Percentiles rank a stretch among this genome's conserved stretches.
Evolutionary conservation across 2,797 vertebrate species (phyloP).

Genomic region (Clamator glandarius): DNA sequence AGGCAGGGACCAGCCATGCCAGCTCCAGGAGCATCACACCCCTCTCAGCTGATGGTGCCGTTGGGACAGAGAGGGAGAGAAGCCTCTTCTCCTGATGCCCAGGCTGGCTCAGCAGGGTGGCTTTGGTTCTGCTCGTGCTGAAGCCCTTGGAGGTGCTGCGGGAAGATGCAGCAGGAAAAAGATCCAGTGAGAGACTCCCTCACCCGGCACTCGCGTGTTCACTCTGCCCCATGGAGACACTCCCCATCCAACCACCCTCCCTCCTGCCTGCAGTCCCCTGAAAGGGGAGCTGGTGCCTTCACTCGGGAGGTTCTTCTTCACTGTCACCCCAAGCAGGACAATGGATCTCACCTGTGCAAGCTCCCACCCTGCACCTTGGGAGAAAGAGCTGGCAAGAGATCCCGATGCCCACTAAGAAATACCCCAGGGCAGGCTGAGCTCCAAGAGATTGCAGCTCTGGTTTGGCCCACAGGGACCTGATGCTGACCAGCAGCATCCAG

Average conservation of each 20-base stretch:
- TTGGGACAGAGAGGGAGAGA: neutral
- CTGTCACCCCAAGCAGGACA: neutral
- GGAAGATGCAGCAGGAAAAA: neutral
- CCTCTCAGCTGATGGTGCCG: neutral
- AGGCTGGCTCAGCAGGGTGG: neutral
- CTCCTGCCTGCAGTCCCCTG: neutral
- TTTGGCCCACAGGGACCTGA: neutral
- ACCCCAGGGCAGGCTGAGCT: neutral
- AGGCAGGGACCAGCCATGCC: neutral
- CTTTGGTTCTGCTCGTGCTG: accelerated
- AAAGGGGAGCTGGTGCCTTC: too few relatives aligned
- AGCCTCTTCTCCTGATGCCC: neutral
- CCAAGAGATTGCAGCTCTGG: neutral
- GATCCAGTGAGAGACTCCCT: neutral
- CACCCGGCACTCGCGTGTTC: accelerated
- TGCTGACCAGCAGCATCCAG: neutral
- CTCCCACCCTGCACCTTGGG: neutral
- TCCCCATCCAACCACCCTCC: neutral
- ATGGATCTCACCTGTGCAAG: neutral
- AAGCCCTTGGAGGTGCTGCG: neutral
- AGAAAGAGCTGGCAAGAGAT: neutral
- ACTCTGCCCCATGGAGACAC: neutral
- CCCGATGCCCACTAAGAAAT: neutral
- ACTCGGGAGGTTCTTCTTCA: neutral
- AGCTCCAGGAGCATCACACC: neutral